Evolutionary conservation across 2,797 vertebrate species (phyloP).

Genomic region (Helostoma temminkii): DNA sequence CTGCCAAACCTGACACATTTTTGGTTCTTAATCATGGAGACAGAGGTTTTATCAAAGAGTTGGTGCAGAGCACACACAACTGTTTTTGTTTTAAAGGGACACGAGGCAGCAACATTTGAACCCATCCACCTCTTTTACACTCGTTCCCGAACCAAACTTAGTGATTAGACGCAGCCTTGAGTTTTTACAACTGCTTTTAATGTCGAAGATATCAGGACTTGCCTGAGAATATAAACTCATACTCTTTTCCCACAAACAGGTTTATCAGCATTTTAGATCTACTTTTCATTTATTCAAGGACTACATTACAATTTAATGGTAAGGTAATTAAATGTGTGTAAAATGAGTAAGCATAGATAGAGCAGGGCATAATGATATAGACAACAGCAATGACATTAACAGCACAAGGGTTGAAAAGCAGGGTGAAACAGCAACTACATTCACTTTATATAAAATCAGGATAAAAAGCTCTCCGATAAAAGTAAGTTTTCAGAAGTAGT

Average conservation of each 20-base stretch:
- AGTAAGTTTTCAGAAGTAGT: too few relatives aligned
- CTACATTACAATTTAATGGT: too few relatives aligned
- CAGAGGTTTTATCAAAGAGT: conserved; percentile 23
- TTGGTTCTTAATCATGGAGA: conserved; percentile 26
- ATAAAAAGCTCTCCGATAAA: too few relatives aligned
- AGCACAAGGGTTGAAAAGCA: too few relatives aligned
- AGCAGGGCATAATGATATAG: too few relatives aligned
- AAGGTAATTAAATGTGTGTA: not conserved
- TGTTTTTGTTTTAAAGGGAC: conserved; percentile 28
- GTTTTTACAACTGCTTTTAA: not conserved
- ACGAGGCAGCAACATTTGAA: conserved; percentile 33
- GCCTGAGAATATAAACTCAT: not conserved
- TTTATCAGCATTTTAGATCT: not conserved
- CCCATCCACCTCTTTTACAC: conserved; percentile 1
- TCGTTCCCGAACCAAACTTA: not conserved
- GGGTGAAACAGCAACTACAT: too few relatives aligned
- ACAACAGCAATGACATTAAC: too few relatives aligned
- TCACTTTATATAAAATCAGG: too few relatives aligned
- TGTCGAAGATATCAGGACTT: not conserved
- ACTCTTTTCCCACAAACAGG: not conserved
- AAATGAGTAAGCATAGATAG: not conserved
- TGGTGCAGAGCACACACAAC: conserved; percentile 52
- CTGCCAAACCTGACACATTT: conserved; percentile 45
- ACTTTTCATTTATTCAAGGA: not conserved
- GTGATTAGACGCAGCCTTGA: not conserved